A percentile compares a stretch with the other conserved stretches of the same genome.
phyloP scores from a whole-genome alignment of 2,797 vertebrate species.

The Coregonus suidteri region DNA sequence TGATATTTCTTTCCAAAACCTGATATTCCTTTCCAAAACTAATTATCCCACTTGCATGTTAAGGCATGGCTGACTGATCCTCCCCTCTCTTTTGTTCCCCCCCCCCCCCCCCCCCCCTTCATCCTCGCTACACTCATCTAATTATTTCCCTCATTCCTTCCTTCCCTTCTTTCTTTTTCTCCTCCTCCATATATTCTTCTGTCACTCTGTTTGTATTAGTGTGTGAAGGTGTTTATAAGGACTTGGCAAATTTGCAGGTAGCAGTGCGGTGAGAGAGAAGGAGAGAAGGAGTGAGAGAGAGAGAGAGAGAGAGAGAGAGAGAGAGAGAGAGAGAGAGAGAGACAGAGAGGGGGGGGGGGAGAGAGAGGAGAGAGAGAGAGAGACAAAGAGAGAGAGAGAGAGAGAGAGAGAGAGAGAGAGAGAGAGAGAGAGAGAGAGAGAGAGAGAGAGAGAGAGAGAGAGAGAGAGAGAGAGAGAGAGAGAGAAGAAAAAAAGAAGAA shows the following conservation, averaged over 20 bases:
- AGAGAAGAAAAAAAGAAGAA: no score
- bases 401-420: no score
- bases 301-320: no score
- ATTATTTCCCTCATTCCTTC: not conserved
- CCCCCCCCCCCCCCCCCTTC: conserved; percentile 53
- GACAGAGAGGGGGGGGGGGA: no score
- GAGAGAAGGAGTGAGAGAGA: no score
- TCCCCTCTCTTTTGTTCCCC: conserved; percentile 53
- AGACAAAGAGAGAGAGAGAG: no score
- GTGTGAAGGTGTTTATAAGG: not conserved
- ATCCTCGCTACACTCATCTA: conserved; percentile 5
- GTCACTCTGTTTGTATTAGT: not conserved
- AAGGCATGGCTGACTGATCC: conserved; percentile 74
- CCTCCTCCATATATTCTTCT: not conserved
- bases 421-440: no score
- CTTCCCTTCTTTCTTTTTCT: not conserved
- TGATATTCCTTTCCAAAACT: conserved; percentile 85
- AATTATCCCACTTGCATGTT: conserved; percentile 80
- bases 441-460: no score
- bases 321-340: no score
- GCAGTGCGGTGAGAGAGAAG: no score
- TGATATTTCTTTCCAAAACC: conserved; percentile 84
- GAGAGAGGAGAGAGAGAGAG: no score
- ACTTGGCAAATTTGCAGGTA: not conserved
- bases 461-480: no score